phyloP scores from a whole-genome alignment of 2,888 invertebrate genomes.

The Perdita meconis region DNA sequence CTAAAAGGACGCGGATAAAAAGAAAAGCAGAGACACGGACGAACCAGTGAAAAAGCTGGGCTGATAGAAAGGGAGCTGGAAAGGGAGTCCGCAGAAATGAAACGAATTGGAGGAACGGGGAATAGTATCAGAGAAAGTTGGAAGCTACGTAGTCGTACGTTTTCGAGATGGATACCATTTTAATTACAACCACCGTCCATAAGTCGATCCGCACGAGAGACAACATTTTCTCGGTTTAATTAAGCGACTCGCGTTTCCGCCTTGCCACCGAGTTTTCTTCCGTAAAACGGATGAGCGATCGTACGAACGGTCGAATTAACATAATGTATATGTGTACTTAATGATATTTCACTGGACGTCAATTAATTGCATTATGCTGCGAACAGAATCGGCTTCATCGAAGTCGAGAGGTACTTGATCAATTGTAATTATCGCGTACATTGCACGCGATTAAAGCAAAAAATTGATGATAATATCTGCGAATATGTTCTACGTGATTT shows the following conservation, averaged over 20 bases:
- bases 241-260: constrained; percentile 42
- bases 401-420: not conserved
- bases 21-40: not conserved
- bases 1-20: constrained; percentile 17
- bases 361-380: constrained; percentile 27
- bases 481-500: constrained; percentile 12
- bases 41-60: constrained; percentile 5
- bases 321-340: not conserved
- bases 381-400: not conserved
- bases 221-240: constrained; percentile 73
- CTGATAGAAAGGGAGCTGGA: constrained; percentile 24
- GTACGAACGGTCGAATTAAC: not conserved
- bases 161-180: constrained; percentile 75
- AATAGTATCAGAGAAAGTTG: constrained; percentile 65
- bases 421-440: constrained; percentile 1
- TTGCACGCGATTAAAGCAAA: not conserved
- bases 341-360: not conserved
- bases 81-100: constrained; percentile 38
- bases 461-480: not conserved
- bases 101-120: constrained; percentile 56
- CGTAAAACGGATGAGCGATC: constrained; percentile 1
- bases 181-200: constrained; percentile 75
- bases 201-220: constrained; percentile 75
- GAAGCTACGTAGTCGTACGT: constrained; percentile 71
- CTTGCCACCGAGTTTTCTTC: constrained; percentile 33